Percentiles rank a stretch among this genome's conserved stretches.
These are phyloP conservation scores for Hipposideros larvatus DNA, from an alignment of 2,797 vertebrate species.

Conservation along the genomic window DNA sequence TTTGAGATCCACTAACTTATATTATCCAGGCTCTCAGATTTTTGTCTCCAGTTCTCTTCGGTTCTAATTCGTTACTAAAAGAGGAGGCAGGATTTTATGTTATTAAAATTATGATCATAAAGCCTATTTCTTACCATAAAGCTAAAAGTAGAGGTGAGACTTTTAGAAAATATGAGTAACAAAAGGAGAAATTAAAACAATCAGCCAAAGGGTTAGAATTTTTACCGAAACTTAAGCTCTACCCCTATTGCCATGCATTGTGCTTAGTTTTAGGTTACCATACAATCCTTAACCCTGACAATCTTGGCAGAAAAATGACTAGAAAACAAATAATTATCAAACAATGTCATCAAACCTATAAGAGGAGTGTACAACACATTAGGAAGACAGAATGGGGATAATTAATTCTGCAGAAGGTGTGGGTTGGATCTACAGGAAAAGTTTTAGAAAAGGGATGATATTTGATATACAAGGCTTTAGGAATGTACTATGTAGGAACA, in stretches of 20 bases:
- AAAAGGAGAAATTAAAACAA: conserved; percentile 33
- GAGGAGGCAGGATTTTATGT: background rate
- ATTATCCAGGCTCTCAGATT: conserved; percentile 36
- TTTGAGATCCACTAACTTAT: background rate
- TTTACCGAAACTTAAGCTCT: conserved; percentile 42
- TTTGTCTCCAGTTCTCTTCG: background rate
- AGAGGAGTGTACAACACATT: background rate
- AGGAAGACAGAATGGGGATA: background rate
- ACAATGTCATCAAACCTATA: background rate
- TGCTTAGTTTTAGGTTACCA: conserved; percentile 24
- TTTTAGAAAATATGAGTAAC: conserved; percentile 23
- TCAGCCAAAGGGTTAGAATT: conserved; percentile 38
- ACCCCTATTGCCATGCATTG: background rate
- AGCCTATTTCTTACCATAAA: conserved; percentile 43
- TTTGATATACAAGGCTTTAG: background rate
- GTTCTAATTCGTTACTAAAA: conserved; percentile 42
- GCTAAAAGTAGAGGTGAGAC: background rate
- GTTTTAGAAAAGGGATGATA: background rate
- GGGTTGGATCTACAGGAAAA: background rate
- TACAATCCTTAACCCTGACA: conserved; percentile 41
- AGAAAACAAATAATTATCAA: conserved; percentile 52
- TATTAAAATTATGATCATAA: conserved; percentile 36
- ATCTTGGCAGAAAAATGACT: background rate
- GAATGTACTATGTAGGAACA: background rate
- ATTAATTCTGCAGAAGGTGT: background rate